phyloP scores from a whole-genome alignment of 2,888 invertebrate species.

The Nephrotoma appendiculata region DNA sequence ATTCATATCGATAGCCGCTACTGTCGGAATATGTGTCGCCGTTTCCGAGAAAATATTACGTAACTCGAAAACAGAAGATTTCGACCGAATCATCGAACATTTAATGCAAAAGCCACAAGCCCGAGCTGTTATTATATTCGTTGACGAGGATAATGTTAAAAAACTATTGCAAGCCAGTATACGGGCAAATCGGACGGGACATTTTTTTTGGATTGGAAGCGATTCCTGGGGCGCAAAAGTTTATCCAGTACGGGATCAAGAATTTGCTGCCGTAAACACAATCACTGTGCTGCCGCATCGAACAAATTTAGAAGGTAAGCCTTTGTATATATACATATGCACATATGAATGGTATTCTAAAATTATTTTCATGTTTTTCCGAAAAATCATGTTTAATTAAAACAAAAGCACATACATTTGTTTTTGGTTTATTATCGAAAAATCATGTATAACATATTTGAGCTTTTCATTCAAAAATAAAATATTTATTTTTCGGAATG shows the following conservation, averaged over 20 bases:
- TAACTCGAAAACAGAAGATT: conserved; percentile 40
- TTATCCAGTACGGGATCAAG: conserved; percentile 44
- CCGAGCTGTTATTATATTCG: conserved; percentile 51
- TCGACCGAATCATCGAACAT: conserved; percentile 42
- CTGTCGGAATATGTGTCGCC: conserved; percentile 38
- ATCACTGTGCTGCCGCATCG: conserved; percentile 48
- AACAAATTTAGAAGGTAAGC: conserved; percentile 36
- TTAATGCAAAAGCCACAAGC: conserved; percentile 43
- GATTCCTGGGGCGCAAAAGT: conserved; percentile 58
- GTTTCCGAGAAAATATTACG: conserved; percentile 42
- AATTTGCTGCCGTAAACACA: conserved; percentile 42
- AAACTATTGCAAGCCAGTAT: conserved; percentile 43
- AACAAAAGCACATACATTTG: neutral
- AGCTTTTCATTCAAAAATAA: neutral
- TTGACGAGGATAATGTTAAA: conserved; percentile 54
- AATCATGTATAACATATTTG: neutral
- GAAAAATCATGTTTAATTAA: neutral
- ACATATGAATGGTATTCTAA: neutral
- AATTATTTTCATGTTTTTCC: neutral
- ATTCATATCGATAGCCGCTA: conserved; percentile 36
- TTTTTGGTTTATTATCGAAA: neutral
- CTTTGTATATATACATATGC: neutral
- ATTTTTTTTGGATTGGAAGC: conserved; percentile 54
- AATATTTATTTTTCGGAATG: neutral
- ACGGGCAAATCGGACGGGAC: conserved; percentile 39